Base-by-base conservation (phyloP, 2,888 invertebrate species). In the Morpho achilles region DNA sequence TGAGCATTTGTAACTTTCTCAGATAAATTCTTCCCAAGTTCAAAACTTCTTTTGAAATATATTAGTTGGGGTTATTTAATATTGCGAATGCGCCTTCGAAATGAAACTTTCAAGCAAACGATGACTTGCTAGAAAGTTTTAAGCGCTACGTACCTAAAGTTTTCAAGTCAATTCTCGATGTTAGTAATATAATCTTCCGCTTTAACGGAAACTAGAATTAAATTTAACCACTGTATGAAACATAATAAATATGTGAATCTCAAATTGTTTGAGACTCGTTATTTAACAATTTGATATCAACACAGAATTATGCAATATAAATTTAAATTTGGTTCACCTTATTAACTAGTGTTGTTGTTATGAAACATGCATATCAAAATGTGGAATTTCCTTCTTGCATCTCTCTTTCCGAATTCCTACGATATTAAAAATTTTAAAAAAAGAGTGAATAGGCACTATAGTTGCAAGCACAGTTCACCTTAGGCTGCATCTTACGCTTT, bases 81-180 rank as follows among this genome's bases (percentile, higher is more conserved):
- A 48, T 42, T 42, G 47, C 45, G 46, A n/a, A 2, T 47, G 42
- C 48, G 32, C 23, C 54, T 47, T 22, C 42, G 6, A 54, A 48
- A 42, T 48, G n/a, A 23, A 54, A 54, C 41, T 45, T 22, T 32
- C 54, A 42, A 47, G 54, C 32, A 10, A n/a, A 56, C 53, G 56
- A 56, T 64, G 57, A 66, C 55, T 56, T 60, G 50, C 51, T 60
- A 56, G 61, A 59, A 62, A 70, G 64, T 71, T 67, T 42, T 47
- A 53, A 53, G 50, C 56, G 56, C 49, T 49, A 45, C 48, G 53
- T 32, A 51, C 56, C 52, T 53, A 51, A 51, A 67, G 60, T 67
- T 62, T 69, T 63, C 55, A 64, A 65, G 62, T 69, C 65, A 53
- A 64, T 62, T 61, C 62, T 64, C 55, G 61, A 61, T 44, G 50